These are phyloP conservation scores for Cassiopea xamachana DNA, from an alignment of 30 jellyfish, hydroid and myxozoan species.

Conservation along the genomic window DNA sequence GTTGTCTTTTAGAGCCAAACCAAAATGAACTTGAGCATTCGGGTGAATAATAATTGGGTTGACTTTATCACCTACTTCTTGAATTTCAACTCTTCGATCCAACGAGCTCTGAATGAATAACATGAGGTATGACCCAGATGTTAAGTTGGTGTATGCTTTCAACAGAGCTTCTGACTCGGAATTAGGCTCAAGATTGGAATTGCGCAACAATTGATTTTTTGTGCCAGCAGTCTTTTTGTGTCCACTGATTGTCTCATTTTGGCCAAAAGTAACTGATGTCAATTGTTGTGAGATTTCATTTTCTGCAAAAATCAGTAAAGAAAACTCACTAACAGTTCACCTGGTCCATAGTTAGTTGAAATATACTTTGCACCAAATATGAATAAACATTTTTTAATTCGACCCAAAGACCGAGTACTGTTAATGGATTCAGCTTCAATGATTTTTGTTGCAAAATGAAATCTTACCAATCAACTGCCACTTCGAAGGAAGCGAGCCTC, in stretches of 20 bases:
- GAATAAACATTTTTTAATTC: background rate
- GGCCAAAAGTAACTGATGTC: slow-evolving; percentile 47
- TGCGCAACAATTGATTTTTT: slow-evolving; percentile 25
- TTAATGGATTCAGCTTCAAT: slow-evolving; percentile 64
- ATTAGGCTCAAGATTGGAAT: slow-evolving; percentile 62
- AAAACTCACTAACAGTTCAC: slow-evolving; percentile 67
- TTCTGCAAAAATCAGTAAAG: slow-evolving; percentile 69
- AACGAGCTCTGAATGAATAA: slow-evolving; percentile 75
- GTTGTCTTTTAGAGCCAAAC: slow-evolving; percentile 68
- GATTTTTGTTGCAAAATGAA: slow-evolving; percentile 25
- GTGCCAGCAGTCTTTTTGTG: slow-evolving; percentile 73
- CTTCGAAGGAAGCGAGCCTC: background rate
- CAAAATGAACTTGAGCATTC: slow-evolving; percentile 72
- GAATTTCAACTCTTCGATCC: slow-evolving; percentile 78
- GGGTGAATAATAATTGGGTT: slow-evolving; percentile 87
- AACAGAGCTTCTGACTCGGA: slow-evolving; percentile 39
- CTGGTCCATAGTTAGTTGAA: slow-evolving; percentile 12
- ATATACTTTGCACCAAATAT: background rate
- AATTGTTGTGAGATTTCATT: slow-evolving; percentile 62
- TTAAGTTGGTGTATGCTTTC: slow-evolving; percentile 64
- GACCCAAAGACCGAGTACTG: slow-evolving; percentile 61
- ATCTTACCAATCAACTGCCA: background rate
- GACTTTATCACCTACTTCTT: slow-evolving; percentile 72
- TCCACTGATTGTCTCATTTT: slow-evolving; percentile 22
- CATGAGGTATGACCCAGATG: slow-evolving; percentile 74